These are phyloP conservation scores for Rhaphigaster nebulosa DNA, from an alignment of 2,888 invertebrate species.

Conservation along the genomic window DNA sequence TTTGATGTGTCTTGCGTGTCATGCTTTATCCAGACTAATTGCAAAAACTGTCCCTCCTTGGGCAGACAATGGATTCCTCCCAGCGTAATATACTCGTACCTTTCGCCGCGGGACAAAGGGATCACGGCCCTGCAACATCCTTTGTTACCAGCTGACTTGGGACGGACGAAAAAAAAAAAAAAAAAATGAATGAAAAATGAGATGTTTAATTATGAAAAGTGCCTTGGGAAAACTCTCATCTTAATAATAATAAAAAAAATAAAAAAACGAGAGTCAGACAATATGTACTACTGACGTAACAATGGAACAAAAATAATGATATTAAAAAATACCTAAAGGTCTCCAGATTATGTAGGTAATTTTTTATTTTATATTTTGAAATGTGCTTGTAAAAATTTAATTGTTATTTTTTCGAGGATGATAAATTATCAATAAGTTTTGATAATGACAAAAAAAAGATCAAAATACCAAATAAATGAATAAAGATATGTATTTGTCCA, in stretches of 20 bases:
- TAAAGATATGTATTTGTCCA: no score
- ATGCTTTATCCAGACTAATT: slow-evolving; percentile 27
- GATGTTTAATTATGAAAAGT: slow-evolving; percentile 31
- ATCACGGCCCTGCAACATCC: not conserved
- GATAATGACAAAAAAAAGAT: no score
- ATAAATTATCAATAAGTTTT: no score
- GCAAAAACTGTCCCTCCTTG: slow-evolving; percentile 18
- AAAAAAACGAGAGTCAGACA: not conserved
- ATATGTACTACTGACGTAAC: no score
- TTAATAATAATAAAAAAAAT: not conserved
- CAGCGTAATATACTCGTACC: not conserved
- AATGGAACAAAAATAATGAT: no score
- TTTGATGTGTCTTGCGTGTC: not conserved
- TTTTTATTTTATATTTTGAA: no score
- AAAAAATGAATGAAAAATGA: not conserved
- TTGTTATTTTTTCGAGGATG: no score
- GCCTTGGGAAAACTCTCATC: slow-evolving; percentile 29
- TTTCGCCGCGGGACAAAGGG: slow-evolving; percentile 1
- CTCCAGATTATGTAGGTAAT: no score
- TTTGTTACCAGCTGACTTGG: not conserved
- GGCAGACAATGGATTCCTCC: not conserved
- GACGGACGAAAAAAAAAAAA: not conserved
- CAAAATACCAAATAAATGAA: no score
- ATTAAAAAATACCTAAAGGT: no score
- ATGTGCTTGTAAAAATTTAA: no score